Evolutionary conservation across 2,113 vertebrate genomes (phyloP).

Genomic region (Coptodon rendalli): DNA sequence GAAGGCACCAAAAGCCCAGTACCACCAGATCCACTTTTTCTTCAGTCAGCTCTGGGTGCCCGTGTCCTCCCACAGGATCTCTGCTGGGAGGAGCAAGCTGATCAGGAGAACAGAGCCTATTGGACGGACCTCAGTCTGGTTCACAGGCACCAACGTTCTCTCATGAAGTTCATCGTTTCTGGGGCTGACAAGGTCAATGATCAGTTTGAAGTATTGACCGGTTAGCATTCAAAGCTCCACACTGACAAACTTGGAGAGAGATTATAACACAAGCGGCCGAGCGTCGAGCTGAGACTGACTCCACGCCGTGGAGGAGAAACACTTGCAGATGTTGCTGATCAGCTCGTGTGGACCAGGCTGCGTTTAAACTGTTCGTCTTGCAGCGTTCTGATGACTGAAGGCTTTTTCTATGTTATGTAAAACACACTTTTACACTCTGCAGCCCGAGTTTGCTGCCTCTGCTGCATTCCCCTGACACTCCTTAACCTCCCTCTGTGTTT

Average conservation of each 20-base stretch:
- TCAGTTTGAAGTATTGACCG: not conserved
- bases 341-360: not conserved
- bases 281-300: not conserved
- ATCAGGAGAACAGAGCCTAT: not conserved
- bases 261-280: not conserved
- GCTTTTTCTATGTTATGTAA: not conserved
- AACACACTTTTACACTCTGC: not conserved
- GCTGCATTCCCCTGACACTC: not conserved
- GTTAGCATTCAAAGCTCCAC: not conserved
- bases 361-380: not conserved
- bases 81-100: not conserved
- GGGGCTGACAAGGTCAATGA: not conserved
- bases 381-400: not conserved
- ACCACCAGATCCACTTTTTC: fast-evolving
- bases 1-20: not conserved
- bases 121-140: not conserved
- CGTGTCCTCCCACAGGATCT: fast-evolving
- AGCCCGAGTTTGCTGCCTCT: not conserved
- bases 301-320: not conserved
- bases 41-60: not conserved
- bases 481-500: slow-evolving; percentile 7
- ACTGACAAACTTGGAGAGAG: not conserved
- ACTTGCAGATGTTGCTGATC: not conserved
- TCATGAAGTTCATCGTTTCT: not conserved
- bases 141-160: not conserved